Base-by-base conservation (phyloP, 2,888 invertebrate species). In the Stomorhina lunata region DNA sequence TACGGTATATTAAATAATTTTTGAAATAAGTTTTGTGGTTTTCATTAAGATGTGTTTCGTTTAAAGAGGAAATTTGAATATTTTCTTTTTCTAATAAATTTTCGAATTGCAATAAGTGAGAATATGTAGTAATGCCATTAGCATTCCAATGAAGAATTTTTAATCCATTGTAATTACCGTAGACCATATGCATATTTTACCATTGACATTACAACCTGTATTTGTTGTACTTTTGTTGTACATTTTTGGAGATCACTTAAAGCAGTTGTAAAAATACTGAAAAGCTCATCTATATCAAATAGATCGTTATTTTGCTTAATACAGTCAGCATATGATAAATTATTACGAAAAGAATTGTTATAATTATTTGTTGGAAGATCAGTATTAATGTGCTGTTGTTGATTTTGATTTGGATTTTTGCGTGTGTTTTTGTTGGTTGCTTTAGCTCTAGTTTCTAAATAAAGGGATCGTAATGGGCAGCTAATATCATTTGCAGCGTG, bases 111-210 rank as follows among this genome's bases (percentile, higher is more conserved):
- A 55, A 6, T 32, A 55, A 55, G 9, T 57, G 22, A 10, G 65
- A 65, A 43, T 9, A 75, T 2, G 32, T 45, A 25, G 75, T 40
- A 65, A 75, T 75, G 32, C 57, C 65, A 45, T 75, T 65, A 1
- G 45, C 75, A 53, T 73, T 73, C 53, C 72, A 63, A 37, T 73
- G 63, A 61, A 73, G 40, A 40, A 63, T 63, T 17, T 73, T 63
- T 32, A 72, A 50, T 2, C 15, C 17, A 40, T 43, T 66, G 9
- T 61, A n/a, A n/a, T n/a, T 63, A 55, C 37, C n/a, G 29, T 6
- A 66, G 9, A 34, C n/a, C 48, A 66, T 66, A 50, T 22, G 48
- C 66, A n/a, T 53, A 25, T 12, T 37, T 68, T 20, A 53, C 37
- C 27, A 68, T 22, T 17, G 68, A 40, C 53, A 68, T 68, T 10